These are phyloP conservation scores for Plutella xylostella DNA, from an alignment of 2,888 invertebrate species.

Conservation along the genomic window DNA sequence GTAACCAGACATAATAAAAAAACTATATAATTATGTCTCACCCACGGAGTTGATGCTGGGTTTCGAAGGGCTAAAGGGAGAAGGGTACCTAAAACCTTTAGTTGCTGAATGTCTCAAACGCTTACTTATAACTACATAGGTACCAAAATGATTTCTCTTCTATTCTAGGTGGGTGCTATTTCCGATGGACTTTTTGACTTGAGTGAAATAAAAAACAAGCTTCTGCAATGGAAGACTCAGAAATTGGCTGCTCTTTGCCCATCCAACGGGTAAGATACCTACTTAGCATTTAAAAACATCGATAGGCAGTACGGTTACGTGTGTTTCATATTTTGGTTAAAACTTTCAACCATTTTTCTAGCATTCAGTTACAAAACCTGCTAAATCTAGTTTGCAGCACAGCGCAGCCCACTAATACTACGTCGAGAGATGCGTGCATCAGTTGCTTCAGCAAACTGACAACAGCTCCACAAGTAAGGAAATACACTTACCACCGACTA, in stretches of 20 bases:
- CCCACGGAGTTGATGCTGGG: no score
- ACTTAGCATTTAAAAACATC: no score
- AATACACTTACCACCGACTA: not conserved
- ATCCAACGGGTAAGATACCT: slow-evolving; percentile 50
- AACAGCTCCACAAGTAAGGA: slow-evolving; percentile 49
- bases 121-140: no score
- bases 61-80: no score
- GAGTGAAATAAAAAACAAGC: slow-evolving; percentile 57
- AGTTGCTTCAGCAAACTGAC: slow-evolving; percentile 73
- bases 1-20: no score
- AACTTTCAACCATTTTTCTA: slow-evolving; percentile 31
- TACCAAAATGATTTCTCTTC: not conserved
- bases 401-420: slow-evolving; percentile 71
- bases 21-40: no score
- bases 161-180: slow-evolving; percentile 27
- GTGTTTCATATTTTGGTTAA: no score
- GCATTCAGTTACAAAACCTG: slow-evolving; percentile 57
- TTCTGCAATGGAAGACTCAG: slow-evolving; percentile 60
- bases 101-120: no score
- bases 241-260: slow-evolving; percentile 54
- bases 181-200: slow-evolving; percentile 56
- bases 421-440: slow-evolving; percentile 72
- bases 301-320: not conserved
- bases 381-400: slow-evolving; percentile 74
- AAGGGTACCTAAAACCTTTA: no score